Conservation (phyloP, 2,797 vertebrate genomes). For the Characodon lateralis region DNA sequence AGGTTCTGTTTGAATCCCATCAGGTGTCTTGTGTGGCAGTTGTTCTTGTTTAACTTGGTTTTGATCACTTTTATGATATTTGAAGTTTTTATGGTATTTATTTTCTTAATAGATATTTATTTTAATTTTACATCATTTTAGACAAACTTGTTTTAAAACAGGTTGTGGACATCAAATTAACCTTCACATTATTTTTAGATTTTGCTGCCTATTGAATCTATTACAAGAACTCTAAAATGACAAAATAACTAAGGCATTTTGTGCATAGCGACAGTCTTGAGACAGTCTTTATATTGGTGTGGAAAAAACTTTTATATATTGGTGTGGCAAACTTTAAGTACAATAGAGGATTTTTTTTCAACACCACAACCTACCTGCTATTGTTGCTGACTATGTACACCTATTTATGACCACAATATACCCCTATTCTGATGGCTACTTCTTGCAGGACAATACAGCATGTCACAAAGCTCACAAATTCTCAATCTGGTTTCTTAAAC, state of each 20-base stretch:
- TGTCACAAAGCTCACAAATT: too few relatives aligned
- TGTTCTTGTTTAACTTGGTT: too few relatives aligned
- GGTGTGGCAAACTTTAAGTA: not conserved
- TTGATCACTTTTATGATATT: too few relatives aligned
- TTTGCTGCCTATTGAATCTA: not conserved
- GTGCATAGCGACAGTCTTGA: too few relatives aligned
- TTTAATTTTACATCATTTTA: not conserved
- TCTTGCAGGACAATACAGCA: too few relatives aligned
- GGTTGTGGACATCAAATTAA: not conserved
- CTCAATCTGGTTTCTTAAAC: not conserved
- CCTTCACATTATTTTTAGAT: too few relatives aligned
- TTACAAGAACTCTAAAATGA: not conserved
- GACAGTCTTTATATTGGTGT: not conserved
- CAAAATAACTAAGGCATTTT: not conserved
- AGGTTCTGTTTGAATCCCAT: not conserved
- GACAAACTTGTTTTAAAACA: not conserved
- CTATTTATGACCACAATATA: too few relatives aligned
- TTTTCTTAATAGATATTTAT: not conserved
- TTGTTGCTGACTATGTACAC: too few relatives aligned
- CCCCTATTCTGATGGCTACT: too few relatives aligned
- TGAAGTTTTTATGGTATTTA: not conserved
- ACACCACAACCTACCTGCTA: too few relatives aligned
- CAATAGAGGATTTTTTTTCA: not conserved
- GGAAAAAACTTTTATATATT: not conserved
- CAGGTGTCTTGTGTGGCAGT: too few relatives aligned